These are phyloP conservation scores for Psephotus haematonotus DNA, from an alignment of 2,113 vertebrate species.

Conservation along the genomic window DNA sequence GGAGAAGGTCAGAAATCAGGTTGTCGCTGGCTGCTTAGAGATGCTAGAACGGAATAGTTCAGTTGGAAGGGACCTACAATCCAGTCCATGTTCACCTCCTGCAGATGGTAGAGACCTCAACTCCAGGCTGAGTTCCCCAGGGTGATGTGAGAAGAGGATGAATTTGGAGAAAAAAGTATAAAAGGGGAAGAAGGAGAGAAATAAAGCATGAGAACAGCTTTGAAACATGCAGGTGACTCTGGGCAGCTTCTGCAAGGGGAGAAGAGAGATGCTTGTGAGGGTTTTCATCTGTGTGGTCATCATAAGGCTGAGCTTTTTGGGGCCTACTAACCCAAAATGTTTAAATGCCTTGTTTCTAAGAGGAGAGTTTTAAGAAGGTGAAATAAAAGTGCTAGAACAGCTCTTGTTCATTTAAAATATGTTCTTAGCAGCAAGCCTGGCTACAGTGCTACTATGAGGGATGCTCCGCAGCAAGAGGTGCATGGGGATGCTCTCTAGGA, in stretches of 20 bases:
- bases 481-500: background rate
- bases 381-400: background rate
- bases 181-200: background rate
- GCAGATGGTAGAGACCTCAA: background rate
- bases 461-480: accelerated
- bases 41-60: background rate
- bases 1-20: background rate
- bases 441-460: background rate
- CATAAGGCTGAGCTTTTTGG: background rate
- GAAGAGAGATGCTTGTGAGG: accelerated
- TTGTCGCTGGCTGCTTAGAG: background rate
- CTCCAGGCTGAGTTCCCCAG: background rate
- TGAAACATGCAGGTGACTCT: background rate
- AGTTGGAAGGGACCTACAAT: background rate
- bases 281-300: background rate
- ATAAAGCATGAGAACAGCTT: background rate
- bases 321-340: background rate
- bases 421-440: background rate
- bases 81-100: background rate
- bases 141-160: background rate
- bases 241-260: background rate
- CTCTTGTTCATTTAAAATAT: background rate
- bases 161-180: background rate
- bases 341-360: background rate
- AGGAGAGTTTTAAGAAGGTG: background rate